Evolutionary conservation across 2,888 invertebrate species (phyloP).

Genomic region (Oxystoma pomonae): DNA sequence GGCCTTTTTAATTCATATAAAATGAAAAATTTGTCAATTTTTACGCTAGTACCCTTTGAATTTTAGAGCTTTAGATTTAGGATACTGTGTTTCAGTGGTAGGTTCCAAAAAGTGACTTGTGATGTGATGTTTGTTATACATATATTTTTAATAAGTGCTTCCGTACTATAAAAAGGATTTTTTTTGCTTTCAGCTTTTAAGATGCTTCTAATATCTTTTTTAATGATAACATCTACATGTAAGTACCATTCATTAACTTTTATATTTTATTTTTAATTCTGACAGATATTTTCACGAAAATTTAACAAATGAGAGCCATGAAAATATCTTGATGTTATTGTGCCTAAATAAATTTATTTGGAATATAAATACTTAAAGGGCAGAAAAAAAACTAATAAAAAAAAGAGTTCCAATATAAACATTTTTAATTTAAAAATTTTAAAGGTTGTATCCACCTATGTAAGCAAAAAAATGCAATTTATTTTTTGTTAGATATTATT

Average conservation of each 20-base stretch:
- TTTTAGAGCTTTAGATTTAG: constrained; percentile 23
- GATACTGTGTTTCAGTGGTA: constrained; percentile 33
- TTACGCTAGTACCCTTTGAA: constrained; percentile 27
- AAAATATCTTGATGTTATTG: no score
- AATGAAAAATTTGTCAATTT: constrained; percentile 29
- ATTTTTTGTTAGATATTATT: no score
- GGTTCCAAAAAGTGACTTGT: no score
- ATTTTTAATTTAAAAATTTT: no score
- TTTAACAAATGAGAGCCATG: constrained; percentile 16
- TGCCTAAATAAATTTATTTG: no score
- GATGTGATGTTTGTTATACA: no score
- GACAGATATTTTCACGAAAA: constrained; percentile 25
- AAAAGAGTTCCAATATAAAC: no score
- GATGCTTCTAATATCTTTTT: constrained; percentile 29
- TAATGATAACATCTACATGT: constrained; percentile 28
- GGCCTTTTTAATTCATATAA: constrained; percentile 28
- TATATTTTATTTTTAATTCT: constrained; percentile 4
- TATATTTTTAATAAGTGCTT: constrained; percentile 17
- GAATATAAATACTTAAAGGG: no score
- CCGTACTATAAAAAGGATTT: constrained; percentile 24
- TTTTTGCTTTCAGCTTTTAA: constrained; percentile 29
- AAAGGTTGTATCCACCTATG: no score
- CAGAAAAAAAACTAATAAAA: no score
- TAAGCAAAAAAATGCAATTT: no score
- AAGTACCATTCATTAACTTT: constrained; percentile 23